phyloP scores from a whole-genome alignment of 2,888 invertebrate species.

The Scrobipalpa atriplicella region DNA sequence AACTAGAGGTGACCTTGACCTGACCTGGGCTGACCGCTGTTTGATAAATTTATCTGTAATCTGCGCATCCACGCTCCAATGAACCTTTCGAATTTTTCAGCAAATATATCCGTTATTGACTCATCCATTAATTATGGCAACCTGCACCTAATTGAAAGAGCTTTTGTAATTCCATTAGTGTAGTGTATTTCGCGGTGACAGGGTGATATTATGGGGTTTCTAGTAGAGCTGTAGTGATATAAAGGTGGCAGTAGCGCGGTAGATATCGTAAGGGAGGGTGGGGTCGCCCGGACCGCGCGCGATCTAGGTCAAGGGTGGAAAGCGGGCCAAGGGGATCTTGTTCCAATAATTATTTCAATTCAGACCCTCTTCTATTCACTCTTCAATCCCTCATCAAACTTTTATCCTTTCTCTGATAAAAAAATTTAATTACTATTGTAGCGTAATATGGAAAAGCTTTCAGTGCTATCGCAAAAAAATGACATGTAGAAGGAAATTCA shows the following conservation, averaged over 20 bases:
- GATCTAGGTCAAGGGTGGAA: constrained; percentile 60
- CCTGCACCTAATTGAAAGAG: neutral
- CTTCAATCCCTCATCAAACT: constrained; percentile 28
- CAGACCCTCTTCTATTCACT: neutral
- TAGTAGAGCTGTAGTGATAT: neutral
- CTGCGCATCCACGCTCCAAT: neutral
- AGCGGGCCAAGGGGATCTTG: constrained; percentile 57
- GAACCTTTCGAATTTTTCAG: neutral
- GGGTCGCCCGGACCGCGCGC: constrained; percentile 29
- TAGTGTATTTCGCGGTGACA: neutral
- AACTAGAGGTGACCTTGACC: constrained; percentile 3
- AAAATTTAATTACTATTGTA: no score
- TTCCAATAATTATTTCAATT: constrained; percentile 15
- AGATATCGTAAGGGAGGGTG: neutral
- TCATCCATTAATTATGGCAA: neutral
- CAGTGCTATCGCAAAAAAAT: no score
- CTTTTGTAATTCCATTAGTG: constrained; percentile 13
- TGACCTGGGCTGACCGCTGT: constrained; percentile 8
- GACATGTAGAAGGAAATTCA: no score
- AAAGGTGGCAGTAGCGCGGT: constrained; percentile 1
- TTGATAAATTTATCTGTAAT: neutral
- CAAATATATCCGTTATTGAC: neutral
- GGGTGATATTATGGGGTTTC: neutral
- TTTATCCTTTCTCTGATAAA: neutral
- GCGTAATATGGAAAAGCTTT: no score